These are phyloP conservation scores for Antennarius maculatus DNA, from an alignment of 2,797 vertebrate species.

Conservation along the genomic window DNA sequence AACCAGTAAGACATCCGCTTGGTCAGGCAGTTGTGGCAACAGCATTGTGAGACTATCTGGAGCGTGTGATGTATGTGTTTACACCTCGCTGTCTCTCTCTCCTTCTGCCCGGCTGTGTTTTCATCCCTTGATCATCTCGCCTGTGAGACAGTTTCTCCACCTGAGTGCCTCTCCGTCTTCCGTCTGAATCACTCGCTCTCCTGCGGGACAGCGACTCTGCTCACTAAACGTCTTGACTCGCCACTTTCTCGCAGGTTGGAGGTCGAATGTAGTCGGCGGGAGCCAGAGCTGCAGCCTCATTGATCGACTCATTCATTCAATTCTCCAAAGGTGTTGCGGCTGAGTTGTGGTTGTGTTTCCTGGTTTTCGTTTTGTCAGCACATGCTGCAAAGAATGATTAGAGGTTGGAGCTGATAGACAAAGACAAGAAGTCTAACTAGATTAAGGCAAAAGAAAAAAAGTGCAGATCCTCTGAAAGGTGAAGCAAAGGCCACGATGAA, in stretches of 20 bases:
- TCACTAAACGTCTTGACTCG: conserved; percentile 42
- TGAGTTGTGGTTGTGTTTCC: background rate
- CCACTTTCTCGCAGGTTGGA: background rate
- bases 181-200: conserved; percentile 23
- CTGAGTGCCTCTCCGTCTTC: conserved; percentile 36
- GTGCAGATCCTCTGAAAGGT: no score
- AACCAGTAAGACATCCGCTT: conserved; percentile 35
- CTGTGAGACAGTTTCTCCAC: conserved; percentile 32
- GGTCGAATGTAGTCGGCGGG: background rate
- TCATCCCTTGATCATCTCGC: conserved; percentile 13
- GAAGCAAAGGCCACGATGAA: no score
- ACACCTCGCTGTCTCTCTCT: conserved; percentile 24
- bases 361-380: background rate
- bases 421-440: no score
- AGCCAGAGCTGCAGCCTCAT: conserved; percentile 33
- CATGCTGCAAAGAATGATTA: no score
- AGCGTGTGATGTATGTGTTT: conserved; percentile 66
- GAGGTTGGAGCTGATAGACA: no score
- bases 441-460: no score
- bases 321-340: conserved; percentile 29
- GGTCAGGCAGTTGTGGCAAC: conserved; percentile 38
- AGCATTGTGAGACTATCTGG: conserved; percentile 52
- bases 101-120: background rate
- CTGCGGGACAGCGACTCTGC: background rate
- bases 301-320: conserved; percentile 61